Evolutionary conservation across 2,888 invertebrate species (phyloP).

Genomic region (Nineta flava): DNA sequence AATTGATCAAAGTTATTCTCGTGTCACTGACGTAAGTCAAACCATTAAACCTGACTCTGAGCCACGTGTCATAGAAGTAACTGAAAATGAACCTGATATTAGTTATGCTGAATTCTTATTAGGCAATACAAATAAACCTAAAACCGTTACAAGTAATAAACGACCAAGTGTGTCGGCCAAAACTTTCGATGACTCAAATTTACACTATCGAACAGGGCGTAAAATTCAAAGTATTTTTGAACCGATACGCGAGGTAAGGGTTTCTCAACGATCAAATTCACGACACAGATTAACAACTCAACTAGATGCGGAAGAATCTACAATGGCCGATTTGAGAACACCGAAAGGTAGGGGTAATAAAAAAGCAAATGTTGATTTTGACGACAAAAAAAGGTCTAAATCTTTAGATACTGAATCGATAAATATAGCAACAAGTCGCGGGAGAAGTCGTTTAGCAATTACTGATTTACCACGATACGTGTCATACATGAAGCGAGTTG

Average conservation of each 20-base stretch:
- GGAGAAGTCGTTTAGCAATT: not conserved
- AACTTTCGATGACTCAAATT: not conserved
- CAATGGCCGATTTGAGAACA: not conserved
- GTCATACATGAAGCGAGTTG: not conserved
- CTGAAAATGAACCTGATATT: conserved; percentile 1
- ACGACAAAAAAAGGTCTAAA: not conserved
- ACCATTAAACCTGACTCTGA: not conserved
- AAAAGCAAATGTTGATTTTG: not conserved
- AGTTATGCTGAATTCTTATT: not conserved
- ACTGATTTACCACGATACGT: not conserved
- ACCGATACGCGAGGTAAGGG: not conserved
- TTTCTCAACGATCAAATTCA: not conserved
- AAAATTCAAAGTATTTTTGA: not conserved
- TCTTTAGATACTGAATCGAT: not conserved
- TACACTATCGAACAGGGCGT: not conserved
- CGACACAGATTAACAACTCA: not conserved
- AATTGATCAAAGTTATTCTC: not conserved
- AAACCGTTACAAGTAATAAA: not conserved
- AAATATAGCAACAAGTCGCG: not conserved
- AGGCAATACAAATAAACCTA: not conserved
- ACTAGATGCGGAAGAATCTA: not conserved
- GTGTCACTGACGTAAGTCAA: not conserved
- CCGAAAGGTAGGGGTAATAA: not conserved
- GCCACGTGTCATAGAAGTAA: conserved; percentile 1
- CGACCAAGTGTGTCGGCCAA: not conserved